Evolutionary conservation across 1,140 invertebrate species (phyloP).

Genomic region (Tetragnatha versicolor): DNA sequence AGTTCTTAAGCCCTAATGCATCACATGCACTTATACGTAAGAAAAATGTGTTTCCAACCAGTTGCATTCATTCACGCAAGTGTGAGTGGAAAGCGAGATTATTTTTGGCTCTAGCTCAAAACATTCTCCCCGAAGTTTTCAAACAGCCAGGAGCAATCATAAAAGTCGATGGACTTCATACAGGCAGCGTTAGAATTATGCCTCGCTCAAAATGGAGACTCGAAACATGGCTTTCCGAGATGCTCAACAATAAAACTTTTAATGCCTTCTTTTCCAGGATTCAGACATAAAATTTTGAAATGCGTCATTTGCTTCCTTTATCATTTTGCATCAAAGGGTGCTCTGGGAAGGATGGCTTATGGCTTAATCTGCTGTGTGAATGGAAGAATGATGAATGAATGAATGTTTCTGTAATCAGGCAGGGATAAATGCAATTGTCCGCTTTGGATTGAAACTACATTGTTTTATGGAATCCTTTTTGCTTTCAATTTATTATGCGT

Average conservation of each 20-base stretch:
- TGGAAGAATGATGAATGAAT: too few relatives aligned
- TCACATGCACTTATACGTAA: too few relatives aligned
- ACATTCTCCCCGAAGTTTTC: neutral
- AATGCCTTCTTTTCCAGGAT: neutral
- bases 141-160: neutral
- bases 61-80: neutral
- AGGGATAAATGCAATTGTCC: too few relatives aligned
- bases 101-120: constrained; percentile 18
- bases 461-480: too few relatives aligned
- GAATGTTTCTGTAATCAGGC: too few relatives aligned
- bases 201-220: neutral
- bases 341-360: too few relatives aligned
- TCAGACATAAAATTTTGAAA: constrained; percentile 4
- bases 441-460: too few relatives aligned
- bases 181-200: neutral
- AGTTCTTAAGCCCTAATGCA: too few relatives aligned
- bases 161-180: neutral
- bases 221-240: neutral
- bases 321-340: neutral
- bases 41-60: neutral
- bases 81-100: neutral
- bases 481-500: too few relatives aligned
- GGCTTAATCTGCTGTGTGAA: too few relatives aligned
- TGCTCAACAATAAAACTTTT: neutral
- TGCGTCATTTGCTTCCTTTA: neutral